Base-by-base conservation (phyloP, 2,888 invertebrate genomes). In the Eledona agricola region DNA sequence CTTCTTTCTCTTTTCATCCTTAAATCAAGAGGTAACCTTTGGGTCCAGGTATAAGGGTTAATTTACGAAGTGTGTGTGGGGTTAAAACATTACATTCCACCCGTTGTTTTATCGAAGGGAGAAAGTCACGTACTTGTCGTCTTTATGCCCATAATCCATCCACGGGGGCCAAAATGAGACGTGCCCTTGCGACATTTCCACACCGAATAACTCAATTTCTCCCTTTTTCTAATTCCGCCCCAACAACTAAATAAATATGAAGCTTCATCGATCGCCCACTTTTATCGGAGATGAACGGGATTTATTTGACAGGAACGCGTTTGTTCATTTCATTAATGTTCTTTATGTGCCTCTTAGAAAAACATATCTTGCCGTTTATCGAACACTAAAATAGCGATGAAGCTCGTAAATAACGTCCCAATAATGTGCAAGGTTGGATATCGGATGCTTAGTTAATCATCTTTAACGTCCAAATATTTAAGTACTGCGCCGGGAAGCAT, bases 71-170 rank as follows among this genome's bases (percentile, higher is more conserved):
- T 13, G n/a, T 11, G 22, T 37, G 23, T 22, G 13, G 19, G 46
- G 32, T 46, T 49, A 31, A 49, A 45, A 45, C 25, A 49, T 26
- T 50, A 19, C 40, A 32, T 40, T 50, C 38, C 32, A 25, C 25
- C 26, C 46, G 50, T 50, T 40, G 50, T 50, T 50, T 50, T 50
- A 50, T 50, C 50, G 50, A n/a, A n/a, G n/a, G 32, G 31, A 15
- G 25, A 50, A 47, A 59, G 47, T 47, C 57, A 59, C 55, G 52
- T 57, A 52, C 55, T 35, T 20, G 55, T 52, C 47, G 38, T 46
- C 55, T 60, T 56, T 60, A 60, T 60, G 54, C 56, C 43, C 25
- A 56, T 56, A 60, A 60, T 60, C 60, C 58, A 56, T 60, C 60
- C 58, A 55, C 16, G 26, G 42, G 38, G 43, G 54, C 34, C 54